Conservation (phyloP, 1,140 invertebrate genomes). For the Neuroterus valhalla region DNA sequence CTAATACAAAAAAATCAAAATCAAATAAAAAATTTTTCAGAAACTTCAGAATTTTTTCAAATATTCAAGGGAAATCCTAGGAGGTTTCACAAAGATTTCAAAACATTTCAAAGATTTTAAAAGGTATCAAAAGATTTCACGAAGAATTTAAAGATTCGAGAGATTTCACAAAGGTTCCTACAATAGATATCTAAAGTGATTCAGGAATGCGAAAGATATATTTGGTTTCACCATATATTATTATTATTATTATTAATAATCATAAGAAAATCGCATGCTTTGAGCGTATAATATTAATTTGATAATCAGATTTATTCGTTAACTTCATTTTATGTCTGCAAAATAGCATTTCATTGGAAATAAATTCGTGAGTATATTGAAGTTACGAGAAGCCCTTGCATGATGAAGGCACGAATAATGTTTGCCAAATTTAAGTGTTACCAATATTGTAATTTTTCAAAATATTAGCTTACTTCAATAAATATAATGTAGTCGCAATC, state of each 20-base stretch:
- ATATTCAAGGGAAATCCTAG: too few relatives aligned
- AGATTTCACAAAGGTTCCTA: too few relatives aligned
- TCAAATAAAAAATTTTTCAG: background rate
- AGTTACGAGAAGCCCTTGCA: conserved; percentile 54
- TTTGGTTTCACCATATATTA: too few relatives aligned
- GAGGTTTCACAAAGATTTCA: too few relatives aligned
- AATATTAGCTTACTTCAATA: background rate
- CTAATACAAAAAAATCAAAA: background rate
- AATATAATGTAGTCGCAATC: conserved; percentile 31
- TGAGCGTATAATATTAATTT: conserved; percentile 32
- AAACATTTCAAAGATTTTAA: too few relatives aligned
- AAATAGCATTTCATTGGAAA: conserved; percentile 75
- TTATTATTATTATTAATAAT: too few relatives aligned
- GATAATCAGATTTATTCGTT: conserved; percentile 33
- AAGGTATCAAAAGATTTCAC: too few relatives aligned
- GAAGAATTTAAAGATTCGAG: too few relatives aligned
- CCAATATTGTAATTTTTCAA: conserved; percentile 28
- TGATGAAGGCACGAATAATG: conserved; percentile 60
- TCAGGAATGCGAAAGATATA: too few relatives aligned
- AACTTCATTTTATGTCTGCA: conserved; percentile 59
- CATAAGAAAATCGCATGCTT: conserved; percentile 6
- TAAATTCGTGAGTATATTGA: conserved; percentile 72
- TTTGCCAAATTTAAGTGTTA: too few relatives aligned
- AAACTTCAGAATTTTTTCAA: background rate
- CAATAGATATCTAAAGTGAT: too few relatives aligned